phyloP scores from a whole-genome alignment of 2,113 vertebrate species.

The Eulacestoma nigropectus region DNA sequence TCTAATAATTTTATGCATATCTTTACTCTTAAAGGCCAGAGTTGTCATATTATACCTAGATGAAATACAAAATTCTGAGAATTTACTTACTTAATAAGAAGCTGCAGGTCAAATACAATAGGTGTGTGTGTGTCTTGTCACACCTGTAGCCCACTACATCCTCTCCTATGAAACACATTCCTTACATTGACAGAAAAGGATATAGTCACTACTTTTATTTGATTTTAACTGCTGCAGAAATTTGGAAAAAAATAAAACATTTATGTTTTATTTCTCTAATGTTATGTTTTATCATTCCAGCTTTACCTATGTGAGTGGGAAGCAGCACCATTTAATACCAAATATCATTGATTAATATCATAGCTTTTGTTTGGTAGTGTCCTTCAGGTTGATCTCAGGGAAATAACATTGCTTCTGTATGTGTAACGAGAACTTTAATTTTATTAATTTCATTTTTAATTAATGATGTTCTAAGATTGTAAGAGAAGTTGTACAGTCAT shows the following conservation, averaged over 20 bases:
- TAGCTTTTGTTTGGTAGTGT: not conserved
- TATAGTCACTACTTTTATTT: not conserved
- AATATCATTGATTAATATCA: not conserved
- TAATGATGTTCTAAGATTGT: not conserved
- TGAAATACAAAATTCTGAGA: not conserved
- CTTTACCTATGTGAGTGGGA: not conserved
- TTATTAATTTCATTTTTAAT: not conserved
- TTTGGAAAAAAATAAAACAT: not conserved
- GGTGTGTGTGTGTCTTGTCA: not conserved
- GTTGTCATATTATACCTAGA: not conserved
- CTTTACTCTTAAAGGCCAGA: not conserved
- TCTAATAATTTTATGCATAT: not conserved
- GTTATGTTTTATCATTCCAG: not conserved
- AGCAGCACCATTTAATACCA: not conserved
- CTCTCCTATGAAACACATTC: not conserved
- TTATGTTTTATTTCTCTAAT: not conserved
- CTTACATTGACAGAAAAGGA: not conserved
- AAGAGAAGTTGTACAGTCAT: not conserved
- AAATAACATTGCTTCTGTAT: not conserved
- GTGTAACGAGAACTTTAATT: not conserved
- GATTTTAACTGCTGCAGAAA: not conserved
- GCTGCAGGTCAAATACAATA: not conserved
- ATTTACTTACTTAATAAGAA: not conserved
- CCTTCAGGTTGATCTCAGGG: not conserved
- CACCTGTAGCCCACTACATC: not conserved